Conservation (phyloP, 1,140 invertebrate genomes). For the Amyelois transitella region DNA sequence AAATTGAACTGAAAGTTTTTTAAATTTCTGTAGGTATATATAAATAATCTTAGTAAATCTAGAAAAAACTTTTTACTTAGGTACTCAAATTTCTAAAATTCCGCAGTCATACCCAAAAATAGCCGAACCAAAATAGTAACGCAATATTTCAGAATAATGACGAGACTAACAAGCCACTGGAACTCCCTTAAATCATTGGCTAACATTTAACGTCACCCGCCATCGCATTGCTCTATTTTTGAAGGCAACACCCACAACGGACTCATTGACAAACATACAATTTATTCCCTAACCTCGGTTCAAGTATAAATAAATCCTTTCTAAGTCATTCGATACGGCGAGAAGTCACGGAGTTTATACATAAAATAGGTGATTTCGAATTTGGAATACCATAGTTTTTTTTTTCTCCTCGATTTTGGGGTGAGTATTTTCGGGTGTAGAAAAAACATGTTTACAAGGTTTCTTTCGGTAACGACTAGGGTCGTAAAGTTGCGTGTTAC, state of each 20-base stretch:
- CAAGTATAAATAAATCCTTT: conserved; percentile 69
- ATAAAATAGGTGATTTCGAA: conserved; percentile 72
- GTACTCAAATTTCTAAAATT: not conserved
- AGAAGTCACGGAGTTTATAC: conserved; percentile 72
- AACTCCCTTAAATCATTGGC: conserved; percentile 19
- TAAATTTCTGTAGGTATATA: too few relatives aligned
- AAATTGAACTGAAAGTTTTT: too few relatives aligned
- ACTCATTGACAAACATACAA: conserved; percentile 49
- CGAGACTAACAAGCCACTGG: conserved; percentile 21
- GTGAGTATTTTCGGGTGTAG: conserved; percentile 28
- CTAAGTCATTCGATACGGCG: conserved; percentile 71
- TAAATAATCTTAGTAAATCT: too few relatives aligned
- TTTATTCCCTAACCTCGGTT: conserved; percentile 51
- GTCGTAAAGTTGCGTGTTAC: conserved; percentile 61
- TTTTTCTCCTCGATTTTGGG: conserved; percentile 42
- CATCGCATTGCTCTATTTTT: conserved; percentile 36
- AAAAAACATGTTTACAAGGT: conserved; percentile 67
- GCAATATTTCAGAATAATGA: conserved; percentile 9
- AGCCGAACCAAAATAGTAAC: not conserved
- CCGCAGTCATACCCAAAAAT: not conserved
- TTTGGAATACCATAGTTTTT: conserved; percentile 61
- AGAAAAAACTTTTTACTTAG: too few relatives aligned
- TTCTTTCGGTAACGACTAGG: conserved; percentile 57
- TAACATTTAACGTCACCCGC: conserved; percentile 5
- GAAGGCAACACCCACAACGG: conserved; percentile 32